These are phyloP conservation scores for Hemithea aestivaria DNA, from an alignment of 2,888 invertebrate genomes.

Conservation along the genomic window DNA sequence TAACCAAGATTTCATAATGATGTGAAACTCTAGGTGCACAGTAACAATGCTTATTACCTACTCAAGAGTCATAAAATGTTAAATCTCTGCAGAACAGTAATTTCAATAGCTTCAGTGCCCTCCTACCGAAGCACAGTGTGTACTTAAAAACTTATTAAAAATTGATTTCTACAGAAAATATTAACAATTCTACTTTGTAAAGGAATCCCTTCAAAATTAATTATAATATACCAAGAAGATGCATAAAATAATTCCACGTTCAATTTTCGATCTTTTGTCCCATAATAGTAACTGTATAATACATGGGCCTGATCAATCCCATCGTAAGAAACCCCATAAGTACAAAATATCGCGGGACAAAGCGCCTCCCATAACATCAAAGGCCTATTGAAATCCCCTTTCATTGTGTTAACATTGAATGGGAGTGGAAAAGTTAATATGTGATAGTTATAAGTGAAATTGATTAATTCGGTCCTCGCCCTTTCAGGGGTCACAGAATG, in stretches of 20 bases:
- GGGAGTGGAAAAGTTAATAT: constrained; percentile 19
- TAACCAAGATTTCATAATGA: too few relatives aligned
- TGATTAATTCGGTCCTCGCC: constrained; percentile 45
- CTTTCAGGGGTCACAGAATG: constrained; percentile 9
- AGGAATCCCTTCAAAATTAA: too few relatives aligned
- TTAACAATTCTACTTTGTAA: too few relatives aligned
- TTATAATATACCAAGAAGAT: too few relatives aligned
- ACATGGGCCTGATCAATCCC: constrained; percentile 4
- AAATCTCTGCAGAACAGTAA: too few relatives aligned
- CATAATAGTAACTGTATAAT: constrained; percentile 1
- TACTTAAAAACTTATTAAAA: too few relatives aligned
- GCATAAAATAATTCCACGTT: background rate
- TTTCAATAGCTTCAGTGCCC: too few relatives aligned
- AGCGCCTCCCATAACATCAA: constrained; percentile 20
- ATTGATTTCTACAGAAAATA: too few relatives aligned
- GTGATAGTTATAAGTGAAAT: constrained; percentile 48
- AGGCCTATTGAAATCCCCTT: constrained; percentile 22
- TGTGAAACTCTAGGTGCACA: too few relatives aligned
- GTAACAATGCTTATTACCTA: too few relatives aligned
- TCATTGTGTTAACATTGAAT: constrained; percentile 16
- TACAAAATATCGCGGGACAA: constrained; percentile 13
- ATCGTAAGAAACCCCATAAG: constrained; percentile 14
- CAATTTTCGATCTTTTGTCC: constrained; percentile 5
- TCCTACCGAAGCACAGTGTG: too few relatives aligned
- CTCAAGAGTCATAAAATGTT: too few relatives aligned